These are phyloP conservation scores for Burhinus bistriatus DNA, from an alignment of 2,113 vertebrate species.

Conservation along the genomic window DNA sequence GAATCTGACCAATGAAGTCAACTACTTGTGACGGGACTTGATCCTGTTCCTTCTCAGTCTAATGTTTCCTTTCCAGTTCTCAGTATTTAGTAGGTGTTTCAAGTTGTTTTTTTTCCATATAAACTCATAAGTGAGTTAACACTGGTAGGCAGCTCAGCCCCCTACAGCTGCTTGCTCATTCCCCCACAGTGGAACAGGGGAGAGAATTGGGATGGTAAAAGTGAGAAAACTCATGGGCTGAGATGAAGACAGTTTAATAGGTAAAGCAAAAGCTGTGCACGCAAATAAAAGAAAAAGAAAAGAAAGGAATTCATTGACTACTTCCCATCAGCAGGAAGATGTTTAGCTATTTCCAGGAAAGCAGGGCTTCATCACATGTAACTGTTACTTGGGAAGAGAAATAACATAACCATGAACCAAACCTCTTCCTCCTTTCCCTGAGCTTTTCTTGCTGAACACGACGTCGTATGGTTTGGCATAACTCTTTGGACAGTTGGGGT, in stretches of 20 bases:
- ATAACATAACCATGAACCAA: background rate
- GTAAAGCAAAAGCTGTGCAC: background rate
- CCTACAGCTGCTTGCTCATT: background rate
- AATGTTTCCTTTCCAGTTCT: background rate
- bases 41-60: background rate
- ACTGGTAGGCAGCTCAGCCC: background rate
- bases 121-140: background rate
- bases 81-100: background rate
- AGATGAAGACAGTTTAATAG: background rate
- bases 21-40: background rate
- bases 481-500: background rate
- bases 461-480: background rate
- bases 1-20: background rate
- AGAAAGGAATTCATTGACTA: background rate
- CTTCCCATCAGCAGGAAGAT: background rate
- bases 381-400: background rate
- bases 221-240: fast-evolving
- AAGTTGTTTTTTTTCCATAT: background rate
- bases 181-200: background rate
- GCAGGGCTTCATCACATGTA: fast-evolving
- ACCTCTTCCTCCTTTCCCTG: background rate
- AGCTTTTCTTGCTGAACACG: background rate
- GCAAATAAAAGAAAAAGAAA: background rate
- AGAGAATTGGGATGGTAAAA: background rate
- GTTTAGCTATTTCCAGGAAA: background rate